A percentile compares a stretch with the other conserved stretches of the same genome.
phyloP scores from a whole-genome alignment of 1,140 invertebrate genomes.

The Magallana angulata region DNA sequence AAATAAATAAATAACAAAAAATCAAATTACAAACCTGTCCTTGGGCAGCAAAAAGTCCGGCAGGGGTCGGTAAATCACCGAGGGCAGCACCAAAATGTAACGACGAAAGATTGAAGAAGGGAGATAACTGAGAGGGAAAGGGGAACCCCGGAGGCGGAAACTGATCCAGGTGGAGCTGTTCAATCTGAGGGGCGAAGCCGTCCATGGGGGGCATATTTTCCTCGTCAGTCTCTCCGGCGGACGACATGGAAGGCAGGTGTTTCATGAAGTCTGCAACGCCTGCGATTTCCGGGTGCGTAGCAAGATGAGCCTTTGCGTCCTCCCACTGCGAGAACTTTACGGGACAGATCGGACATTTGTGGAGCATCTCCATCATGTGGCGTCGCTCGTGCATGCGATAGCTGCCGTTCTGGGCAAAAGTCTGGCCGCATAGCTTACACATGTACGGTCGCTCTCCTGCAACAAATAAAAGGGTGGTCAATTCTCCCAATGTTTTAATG shows the following conservation, averaged over 20 bases:
- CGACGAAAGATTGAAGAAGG: slow-evolving; percentile 57
- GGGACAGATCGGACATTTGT: slow-evolving; percentile 70
- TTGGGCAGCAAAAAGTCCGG: slow-evolving; percentile 59
- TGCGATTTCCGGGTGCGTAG: slow-evolving; percentile 67
- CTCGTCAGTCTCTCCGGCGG: slow-evolving; percentile 32
- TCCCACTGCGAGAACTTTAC: slow-evolving; percentile 69
- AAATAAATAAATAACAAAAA: not conserved
- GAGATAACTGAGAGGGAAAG: slow-evolving; percentile 63
- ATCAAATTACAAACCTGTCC: not conserved
- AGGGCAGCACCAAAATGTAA: slow-evolving; percentile 58
- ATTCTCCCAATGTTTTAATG: not conserved
- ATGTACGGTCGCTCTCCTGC: slow-evolving; percentile 71
- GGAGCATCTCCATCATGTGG: slow-evolving; percentile 69
- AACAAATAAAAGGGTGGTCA: not conserved
- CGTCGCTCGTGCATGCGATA: slow-evolving; percentile 72
- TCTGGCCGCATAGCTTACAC: slow-evolving; percentile 71
- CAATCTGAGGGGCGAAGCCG: slow-evolving; percentile 41
- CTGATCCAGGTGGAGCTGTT: slow-evolving; percentile 48
- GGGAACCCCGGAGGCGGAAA: slow-evolving; percentile 45
- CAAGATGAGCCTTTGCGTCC: slow-evolving; percentile 68
- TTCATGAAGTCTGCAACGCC: slow-evolving; percentile 26
- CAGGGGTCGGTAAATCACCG: slow-evolving; percentile 60
- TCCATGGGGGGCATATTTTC: slow-evolving; percentile 56
- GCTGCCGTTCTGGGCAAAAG: slow-evolving; percentile 72
- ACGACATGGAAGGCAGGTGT: not conserved